Evolutionary conservation across 2,888 invertebrate species (phyloP), one percentile per base, ranked within the genome.

Genomic region (Papilio elwesi): DNA sequence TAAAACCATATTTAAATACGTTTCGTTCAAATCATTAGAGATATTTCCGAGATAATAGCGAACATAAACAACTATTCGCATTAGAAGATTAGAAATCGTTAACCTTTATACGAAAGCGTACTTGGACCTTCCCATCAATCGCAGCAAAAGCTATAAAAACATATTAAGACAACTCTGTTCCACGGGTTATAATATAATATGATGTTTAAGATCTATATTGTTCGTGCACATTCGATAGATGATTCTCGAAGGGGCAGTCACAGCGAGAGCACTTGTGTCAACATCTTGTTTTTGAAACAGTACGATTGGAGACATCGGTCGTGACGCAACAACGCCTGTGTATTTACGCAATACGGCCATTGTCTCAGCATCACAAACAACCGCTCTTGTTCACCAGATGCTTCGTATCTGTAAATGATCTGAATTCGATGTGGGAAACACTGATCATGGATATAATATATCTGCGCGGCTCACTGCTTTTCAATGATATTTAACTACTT

Each of bases 271-370:
- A 92, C 89, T 92, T 92, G 92, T 88, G 86, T 88, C 88, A 90
- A 92, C 88, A 91, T 78, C 80, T 84, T 91, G 91, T 92, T 91
- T 89, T 91, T 84, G 85, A 90, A 87, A 81, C 85, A 81, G 85
- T 83, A 86, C 85, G 83, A 85, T 85, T 89, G 86, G 80, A 81
- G 84, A 84, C 82, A 84, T 82, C 81, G 84, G 78, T 81, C 78
- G 84, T 91, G 92, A 91, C 91, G 92, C 87, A 90, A 91, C 81
- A 62, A 48, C 67, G 53, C 57, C 77, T 74, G 79, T 77, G 78
- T 85, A 84, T 85, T 85, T 85, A 85, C 86, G 85, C 84, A 87
- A 87, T 79, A 78, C 75, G 64, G 68, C 82, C 81, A 87, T 87
- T 87, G 87, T 87, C 80, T 82, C 80, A 76, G 76, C 77, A 80